These are phyloP conservation scores for Scaptodrosophila lebanonensis DNA, from an alignment of 1,140 invertebrate species.

Conservation along the genomic window DNA sequence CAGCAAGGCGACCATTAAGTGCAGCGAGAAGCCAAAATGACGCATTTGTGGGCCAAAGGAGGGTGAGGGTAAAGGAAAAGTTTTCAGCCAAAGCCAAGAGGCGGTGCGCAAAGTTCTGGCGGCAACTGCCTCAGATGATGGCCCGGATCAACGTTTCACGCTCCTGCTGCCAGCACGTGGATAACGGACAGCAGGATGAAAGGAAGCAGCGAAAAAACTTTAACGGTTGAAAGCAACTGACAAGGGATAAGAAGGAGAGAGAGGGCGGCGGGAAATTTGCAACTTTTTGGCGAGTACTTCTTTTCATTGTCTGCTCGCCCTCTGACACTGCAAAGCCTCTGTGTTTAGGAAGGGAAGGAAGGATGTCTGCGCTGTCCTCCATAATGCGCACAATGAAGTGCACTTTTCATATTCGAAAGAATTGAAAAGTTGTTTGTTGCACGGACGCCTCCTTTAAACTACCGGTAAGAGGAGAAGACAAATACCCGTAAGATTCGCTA, in stretches of 20 bases:
- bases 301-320: conserved; percentile 64
- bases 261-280: conserved; percentile 9
- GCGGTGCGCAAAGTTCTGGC: neutral
- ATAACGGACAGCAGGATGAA: too few relatives aligned
- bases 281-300: conserved; percentile 54
- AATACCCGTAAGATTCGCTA: too few relatives aligned
- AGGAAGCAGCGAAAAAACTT: conserved; percentile 15
- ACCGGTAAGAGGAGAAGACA: too few relatives aligned
- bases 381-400: conserved; percentile 75
- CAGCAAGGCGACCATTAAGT: conserved; percentile 49
- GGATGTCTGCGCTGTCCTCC: conserved; percentile 50
- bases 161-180: conserved; percentile 18
- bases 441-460: neutral
- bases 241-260: neutral
- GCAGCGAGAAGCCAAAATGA: conserved; percentile 62
- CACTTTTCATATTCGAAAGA: conserved; percentile 65
- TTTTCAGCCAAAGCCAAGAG: conserved; percentile 40
- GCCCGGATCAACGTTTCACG: conserved; percentile 59
- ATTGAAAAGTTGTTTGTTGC: conserved; percentile 65
- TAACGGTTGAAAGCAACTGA: conserved; percentile 13
- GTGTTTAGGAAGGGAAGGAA: conserved; percentile 5
- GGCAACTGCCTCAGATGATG: conserved; percentile 54
- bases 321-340: conserved; percentile 42
- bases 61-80: conserved; percentile 31
- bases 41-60: too few relatives aligned